Conservation (phyloP, 2,113 vertebrate genomes). For the Puma concolor region DNA sequence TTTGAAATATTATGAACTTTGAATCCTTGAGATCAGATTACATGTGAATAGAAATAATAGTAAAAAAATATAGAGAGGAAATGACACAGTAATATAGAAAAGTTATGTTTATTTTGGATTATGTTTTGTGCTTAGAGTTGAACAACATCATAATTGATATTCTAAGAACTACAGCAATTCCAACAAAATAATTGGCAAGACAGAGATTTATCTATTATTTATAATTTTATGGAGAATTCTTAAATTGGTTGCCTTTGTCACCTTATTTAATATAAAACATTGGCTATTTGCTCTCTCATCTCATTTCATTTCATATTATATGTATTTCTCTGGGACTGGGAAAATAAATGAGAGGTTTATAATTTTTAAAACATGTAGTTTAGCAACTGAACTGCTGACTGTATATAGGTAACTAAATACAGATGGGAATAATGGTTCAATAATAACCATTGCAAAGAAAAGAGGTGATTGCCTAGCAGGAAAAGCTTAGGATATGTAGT, state of each 20-base stretch:
- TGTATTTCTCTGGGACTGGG: neutral
- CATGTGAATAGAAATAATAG: neutral
- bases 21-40: neutral
- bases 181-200: neutral
- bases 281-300: neutral
- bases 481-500: neutral
- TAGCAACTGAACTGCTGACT: neutral
- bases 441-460: neutral
- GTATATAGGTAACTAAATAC: neutral
- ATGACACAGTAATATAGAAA: neutral
- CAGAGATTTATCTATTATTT: neutral
- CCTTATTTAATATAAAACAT: neutral
- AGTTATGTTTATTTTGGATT: neutral
- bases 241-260: neutral
- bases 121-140: neutral
- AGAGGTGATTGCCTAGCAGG: neutral
- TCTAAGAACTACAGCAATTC: slow-evolving; percentile 18
- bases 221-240: neutral
- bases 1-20: neutral
- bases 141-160: neutral
- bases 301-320: neutral
- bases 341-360: neutral
- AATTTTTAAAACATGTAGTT: slow-evolving; percentile 25
- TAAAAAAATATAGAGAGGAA: neutral
- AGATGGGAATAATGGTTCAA: neutral